These are phyloP conservation scores for Acropora tenuis DNA, from an alignment of 64 coral and sea anemone genomes.

Conservation along the genomic window DNA sequence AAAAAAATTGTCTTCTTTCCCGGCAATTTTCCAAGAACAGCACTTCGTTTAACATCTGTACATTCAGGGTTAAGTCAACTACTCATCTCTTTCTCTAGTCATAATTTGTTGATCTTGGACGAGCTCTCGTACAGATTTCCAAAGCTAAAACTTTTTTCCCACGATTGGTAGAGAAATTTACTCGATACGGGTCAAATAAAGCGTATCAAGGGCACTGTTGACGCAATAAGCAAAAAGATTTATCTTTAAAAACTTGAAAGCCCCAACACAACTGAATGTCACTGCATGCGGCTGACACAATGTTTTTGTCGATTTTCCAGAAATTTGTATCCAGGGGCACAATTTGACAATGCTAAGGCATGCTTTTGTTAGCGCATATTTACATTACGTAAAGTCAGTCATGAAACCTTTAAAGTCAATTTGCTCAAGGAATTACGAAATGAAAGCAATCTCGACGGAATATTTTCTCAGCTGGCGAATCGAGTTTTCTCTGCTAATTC, in stretches of 20 bases:
- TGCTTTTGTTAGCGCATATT: background rate
- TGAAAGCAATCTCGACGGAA: background rate
- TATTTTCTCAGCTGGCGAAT: background rate
- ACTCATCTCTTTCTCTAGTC: background rate
- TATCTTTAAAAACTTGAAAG: background rate
- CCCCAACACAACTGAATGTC: too few relatives aligned
- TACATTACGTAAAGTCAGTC: background rate
- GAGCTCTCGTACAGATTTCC: background rate
- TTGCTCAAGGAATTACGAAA: background rate
- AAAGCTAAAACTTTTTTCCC: background rate
- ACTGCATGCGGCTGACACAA: too few relatives aligned
- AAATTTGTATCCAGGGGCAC: too few relatives aligned
- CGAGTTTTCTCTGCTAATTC: background rate
- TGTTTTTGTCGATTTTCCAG: too few relatives aligned
- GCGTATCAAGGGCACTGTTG: background rate
- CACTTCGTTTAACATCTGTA: background rate
- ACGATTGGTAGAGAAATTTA: conserved; percentile 14
- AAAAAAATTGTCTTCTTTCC: background rate
- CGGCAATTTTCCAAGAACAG: background rate
- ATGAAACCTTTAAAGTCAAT: background rate
- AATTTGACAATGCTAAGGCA: too few relatives aligned
- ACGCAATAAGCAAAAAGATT: background rate
- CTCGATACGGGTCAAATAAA: conserved; percentile 20
- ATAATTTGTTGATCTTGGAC: background rate
- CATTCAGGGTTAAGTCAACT: background rate